phyloP scores from a whole-genome alignment of 2,797 vertebrate genomes.

The Manis javanica region DNA sequence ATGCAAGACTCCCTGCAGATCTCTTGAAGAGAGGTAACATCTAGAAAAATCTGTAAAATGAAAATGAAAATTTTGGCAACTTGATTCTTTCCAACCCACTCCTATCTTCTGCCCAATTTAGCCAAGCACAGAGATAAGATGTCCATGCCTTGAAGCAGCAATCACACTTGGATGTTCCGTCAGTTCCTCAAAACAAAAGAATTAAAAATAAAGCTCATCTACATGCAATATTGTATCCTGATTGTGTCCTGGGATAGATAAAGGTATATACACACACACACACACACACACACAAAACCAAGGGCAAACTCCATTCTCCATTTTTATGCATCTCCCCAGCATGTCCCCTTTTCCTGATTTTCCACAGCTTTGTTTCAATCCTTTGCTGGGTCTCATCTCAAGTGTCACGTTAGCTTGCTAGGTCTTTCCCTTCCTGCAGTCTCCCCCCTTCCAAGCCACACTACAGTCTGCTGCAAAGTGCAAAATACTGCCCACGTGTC shows the following conservation, averaged over 20 bases:
- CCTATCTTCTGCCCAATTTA: background rate
- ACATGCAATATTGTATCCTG: background rate
- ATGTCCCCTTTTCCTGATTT: no score
- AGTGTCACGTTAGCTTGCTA: background rate
- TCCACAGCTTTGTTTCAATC: background rate
- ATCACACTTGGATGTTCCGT: background rate
- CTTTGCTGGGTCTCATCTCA: background rate
- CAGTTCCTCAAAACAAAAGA: background rate
- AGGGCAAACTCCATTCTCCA: background rate
- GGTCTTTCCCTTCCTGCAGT: background rate
- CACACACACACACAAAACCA: background rate
- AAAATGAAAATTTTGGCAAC: background rate
- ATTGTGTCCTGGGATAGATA: background rate
- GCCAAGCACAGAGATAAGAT: background rate
- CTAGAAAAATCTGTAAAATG: background rate
- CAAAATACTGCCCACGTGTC: background rate
- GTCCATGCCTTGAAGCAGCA: background rate
- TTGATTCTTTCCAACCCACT: background rate
- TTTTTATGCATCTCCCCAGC: background rate
- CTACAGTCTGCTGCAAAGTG: background rate
- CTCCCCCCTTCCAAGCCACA: background rate
- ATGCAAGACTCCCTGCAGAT: background rate
- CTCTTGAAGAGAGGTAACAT: background rate
- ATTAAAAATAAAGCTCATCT: background rate
- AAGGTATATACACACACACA: background rate